Base-by-base conservation (phyloP, 2,888 invertebrate species). In the Ptychoptera contaminata region DNA sequence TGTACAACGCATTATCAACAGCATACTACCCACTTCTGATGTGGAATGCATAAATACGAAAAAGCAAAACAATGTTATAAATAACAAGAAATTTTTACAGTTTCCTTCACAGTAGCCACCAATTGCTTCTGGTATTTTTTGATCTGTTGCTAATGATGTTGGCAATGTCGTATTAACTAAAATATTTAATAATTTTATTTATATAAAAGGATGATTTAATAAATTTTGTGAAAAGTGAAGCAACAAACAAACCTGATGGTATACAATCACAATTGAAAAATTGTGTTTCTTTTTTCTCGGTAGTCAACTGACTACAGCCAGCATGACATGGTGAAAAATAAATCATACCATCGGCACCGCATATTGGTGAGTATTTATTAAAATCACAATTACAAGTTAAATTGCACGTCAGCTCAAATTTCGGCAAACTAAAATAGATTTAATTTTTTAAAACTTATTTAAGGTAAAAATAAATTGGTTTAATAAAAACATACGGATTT, bases 31-130 rank as follows among this genome's bases (percentile, higher is more conserved):
- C 41, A 91, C 91, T 64, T 92, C 92, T 31, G 87, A 87, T 44
- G 87, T 91, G 49, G 91, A 90, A 66, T 91, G 91, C 55, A 88
- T 81, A 66, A 92, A 86, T 62, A 91, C 91, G 60, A 90, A 78
- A 52, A 84, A 70, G 11, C 88, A 87, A 69, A 92, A 91, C 46
- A 91, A 70, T 59, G 73, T 63, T 67, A 83, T 78, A 68, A 91
- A 92, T 58, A 79, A 70, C 61, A 82, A 75, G 59, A 90, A 84
- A 62, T 79, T 82, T 54, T 72, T 70, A 68, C 90, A 91, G 52
- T 82, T 73, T 37, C 78, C 75, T 54, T 80, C 77, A 67, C 91
- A 91, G 67, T 82, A 82, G 48, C 90, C 90, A 51, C 76, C 76
- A 47, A 74, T 75, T 6, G 87, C 87, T 50, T 60, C 56, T 37